Evolutionary conservation across 2,113 vertebrate species (phyloP), one percentile per base, ranked within the genome.

Genomic region (Lanius ludovicianus): DNA sequence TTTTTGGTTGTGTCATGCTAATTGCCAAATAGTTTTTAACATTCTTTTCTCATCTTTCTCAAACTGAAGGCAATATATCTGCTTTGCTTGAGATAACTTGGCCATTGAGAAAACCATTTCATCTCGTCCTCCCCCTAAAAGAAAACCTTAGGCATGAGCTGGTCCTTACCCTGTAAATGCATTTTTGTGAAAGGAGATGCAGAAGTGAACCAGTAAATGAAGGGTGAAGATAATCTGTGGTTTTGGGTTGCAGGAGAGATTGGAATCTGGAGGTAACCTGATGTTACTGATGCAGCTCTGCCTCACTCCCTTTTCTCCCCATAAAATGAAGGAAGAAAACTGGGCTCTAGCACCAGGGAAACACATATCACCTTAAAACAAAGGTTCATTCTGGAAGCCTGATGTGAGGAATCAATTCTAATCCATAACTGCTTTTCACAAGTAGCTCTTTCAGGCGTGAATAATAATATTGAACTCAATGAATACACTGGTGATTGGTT

Each of bases 401-500:
- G 52, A 89, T 2, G 10, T 57, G 67, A 90, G 74, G 71, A 86
- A 94, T 96, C 78, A 91, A 93, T 95, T 93, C 87, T 77, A 90
- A 85, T 95, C 85, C 35, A 71, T 93, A 83, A 44, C 39, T 80
- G 41, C 52, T 84, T 96, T 67, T 84, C 92, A 86, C 44, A 60
- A 86, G 64, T 78, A 83, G 59, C 41, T 69, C 71, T 84, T 84
- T 92, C 92, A 68, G 74, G 71, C 93, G 84, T 78, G 88, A 89
- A 70, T 92, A 87, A 65, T 80, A 74, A 80, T 83, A 84, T 18
- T 93, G 95, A 94, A 78, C 64, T 86, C 71, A 49, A 6, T 60
- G 64, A 63, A 64, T 53, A 49, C 47, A 21, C 59, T 70, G 59
- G 23, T 90, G 84, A 47, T 70, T 91, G 35, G 71, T 87, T 96